phyloP scores from a whole-genome alignment of 2,888 invertebrate species.

The Pollenia labialis region DNA sequence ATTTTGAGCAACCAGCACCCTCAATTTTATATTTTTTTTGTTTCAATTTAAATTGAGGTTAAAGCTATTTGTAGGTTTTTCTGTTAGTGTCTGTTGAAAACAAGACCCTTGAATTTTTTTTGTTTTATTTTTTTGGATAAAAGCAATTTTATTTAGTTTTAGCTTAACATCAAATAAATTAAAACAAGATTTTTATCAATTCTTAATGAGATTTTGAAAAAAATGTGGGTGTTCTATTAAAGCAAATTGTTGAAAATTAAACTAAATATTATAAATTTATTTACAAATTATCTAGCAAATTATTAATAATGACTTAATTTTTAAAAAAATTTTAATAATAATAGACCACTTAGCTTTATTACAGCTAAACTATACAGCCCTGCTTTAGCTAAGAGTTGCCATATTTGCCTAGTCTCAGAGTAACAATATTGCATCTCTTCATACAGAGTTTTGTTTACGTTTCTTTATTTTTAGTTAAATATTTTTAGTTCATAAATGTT shows the following conservation, averaged over 20 bases:
- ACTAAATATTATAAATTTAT: too few relatives aligned
- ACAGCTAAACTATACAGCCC: too few relatives aligned
- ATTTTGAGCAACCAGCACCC: conserved; percentile 27
- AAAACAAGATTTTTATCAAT: conserved; percentile 57
- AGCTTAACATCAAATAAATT: conserved; percentile 49
- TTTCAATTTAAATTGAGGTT: conserved; percentile 54
- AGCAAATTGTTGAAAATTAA: neutral
- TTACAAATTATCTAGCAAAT: neutral
- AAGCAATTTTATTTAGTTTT: conserved; percentile 28
- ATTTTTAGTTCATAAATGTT: neutral
- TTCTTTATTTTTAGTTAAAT: neutral
- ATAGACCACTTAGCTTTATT: too few relatives aligned
- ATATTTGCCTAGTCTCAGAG: too few relatives aligned
- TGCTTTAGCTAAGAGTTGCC: too few relatives aligned
- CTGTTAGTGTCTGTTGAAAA: neutral
- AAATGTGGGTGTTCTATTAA: conserved; percentile 74
- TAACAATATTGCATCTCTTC: too few relatives aligned
- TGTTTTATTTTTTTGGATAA: neutral
- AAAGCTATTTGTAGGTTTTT: conserved; percentile 45
- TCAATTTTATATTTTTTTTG: neutral
- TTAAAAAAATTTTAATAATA: too few relatives aligned
- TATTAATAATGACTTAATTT: neutral
- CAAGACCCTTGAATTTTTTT: neutral
- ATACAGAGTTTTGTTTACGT: too few relatives aligned
- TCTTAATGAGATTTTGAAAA: conserved; percentile 76